These are phyloP conservation scores for Pherbina coryleti DNA, from an alignment of 2,888 invertebrate genomes.

Conservation along the genomic window DNA sequence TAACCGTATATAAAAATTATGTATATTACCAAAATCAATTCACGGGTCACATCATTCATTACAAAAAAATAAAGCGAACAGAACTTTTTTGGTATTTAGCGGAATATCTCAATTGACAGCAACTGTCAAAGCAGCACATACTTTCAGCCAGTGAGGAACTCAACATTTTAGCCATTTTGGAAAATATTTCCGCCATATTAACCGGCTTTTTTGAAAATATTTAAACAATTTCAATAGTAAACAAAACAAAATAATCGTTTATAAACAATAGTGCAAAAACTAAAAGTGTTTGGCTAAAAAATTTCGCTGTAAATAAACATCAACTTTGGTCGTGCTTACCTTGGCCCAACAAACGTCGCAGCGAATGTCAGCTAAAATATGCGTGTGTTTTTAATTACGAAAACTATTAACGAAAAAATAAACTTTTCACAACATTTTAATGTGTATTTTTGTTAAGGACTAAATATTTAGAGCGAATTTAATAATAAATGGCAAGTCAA, in stretches of 20 bases:
- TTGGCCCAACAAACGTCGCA: slow-evolving; percentile 23
- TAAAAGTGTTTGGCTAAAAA: slow-evolving; percentile 31
- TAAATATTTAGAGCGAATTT: background rate
- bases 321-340: background rate
- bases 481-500: slow-evolving; percentile 56
- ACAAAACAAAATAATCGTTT: slow-evolving; percentile 43
- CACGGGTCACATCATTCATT: background rate
- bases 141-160: slow-evolving; percentile 9
- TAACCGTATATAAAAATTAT: background rate
- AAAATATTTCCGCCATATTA: slow-evolving; percentile 68
- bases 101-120: background rate
- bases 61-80: slow-evolving; percentile 28
- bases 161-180: slow-evolving; percentile 59
- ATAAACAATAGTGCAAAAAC: slow-evolving; percentile 24
- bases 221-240: slow-evolving; percentile 56
- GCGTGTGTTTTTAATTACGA: background rate
- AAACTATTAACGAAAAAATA: background rate
- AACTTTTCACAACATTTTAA: background rate
- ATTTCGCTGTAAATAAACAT: slow-evolving; percentile 29
- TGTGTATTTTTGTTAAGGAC: no score
- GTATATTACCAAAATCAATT: background rate
- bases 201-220: slow-evolving; percentile 68
- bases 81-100: background rate
- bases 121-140: background rate
- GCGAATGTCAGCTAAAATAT: slow-evolving; percentile 32